Base-by-base conservation (phyloP, 2,888 invertebrate species). In the Autographa gamma region DNA sequence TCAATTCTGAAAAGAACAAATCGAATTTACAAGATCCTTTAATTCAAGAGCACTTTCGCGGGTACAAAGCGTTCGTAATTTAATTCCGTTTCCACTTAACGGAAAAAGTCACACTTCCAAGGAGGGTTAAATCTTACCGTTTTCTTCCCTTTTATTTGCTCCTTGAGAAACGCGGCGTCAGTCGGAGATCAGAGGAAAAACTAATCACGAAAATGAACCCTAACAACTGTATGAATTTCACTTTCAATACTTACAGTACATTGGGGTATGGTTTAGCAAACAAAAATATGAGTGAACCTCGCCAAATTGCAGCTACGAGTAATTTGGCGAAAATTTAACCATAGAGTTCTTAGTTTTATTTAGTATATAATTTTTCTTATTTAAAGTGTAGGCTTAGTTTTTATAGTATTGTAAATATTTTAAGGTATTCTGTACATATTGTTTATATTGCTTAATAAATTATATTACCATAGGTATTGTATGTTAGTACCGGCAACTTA, bases 11-110 rank as follows among this genome's bases (percentile, higher is more conserved):
- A 68, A 60, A 58, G 34, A 73, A 65, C 13, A 41, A 65, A 38
- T 60, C 31, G 14, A 32, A 52, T 66, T 63, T 41, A 56, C 48
- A 32, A 62, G 54, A 34, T 61, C 48, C 43, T 73, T 66, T 69
- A 54, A 43, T 41, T 34, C 14, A 34, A 77, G 52, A 60, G 68
- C 67, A 76, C 77, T 77, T 64, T 9, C 43, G 25, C 48, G 9
- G 18, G 52, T 68, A 31, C 54, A 73, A 73, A 69, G 65, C 31
- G 48, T 63, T 34, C 18, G 56, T 77, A 78, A 76, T 69, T 76
- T 41, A 66, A 69, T 76, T 73, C 67, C 32, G 14, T 14, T 16
- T 56, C 34, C 65, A 56, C 56, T 69, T 60, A 31, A 31, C 41
- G 25, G 63, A 2, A 18, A 58, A 60, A 18, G 56, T 56, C 59